A percentile compares a stretch with the other conserved stretches of the same genome.
phyloP scores from a whole-genome alignment of 2,113 vertebrate species.

The Hydrochoerus hydrochaeris region DNA sequence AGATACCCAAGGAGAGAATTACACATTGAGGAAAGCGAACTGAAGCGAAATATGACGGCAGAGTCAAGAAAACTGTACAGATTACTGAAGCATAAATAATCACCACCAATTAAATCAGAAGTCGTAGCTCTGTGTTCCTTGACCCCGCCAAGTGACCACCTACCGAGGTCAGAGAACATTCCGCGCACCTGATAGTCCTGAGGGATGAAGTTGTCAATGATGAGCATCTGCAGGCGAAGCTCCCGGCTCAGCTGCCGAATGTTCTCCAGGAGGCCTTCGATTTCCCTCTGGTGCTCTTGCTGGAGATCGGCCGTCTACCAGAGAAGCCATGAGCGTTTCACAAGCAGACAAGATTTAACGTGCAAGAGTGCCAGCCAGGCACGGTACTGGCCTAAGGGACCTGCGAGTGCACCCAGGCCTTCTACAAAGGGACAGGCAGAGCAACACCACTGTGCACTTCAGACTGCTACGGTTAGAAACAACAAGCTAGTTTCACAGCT shows the following conservation, averaged over 20 bases:
- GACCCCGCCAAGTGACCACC: background rate
- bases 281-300: conserved; percentile 98
- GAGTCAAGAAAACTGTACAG: conserved; percentile 48
- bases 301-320: conserved; percentile 97
- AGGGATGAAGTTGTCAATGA: conserved; percentile 99
- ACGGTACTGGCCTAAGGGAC: background rate
- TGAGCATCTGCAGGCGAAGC: conserved; percentile 97
- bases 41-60: background rate
- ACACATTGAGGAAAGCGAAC: background rate
- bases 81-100: background rate
- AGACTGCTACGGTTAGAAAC: background rate
- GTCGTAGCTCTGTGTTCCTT: background rate
- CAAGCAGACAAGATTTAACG: conserved; percentile 22
- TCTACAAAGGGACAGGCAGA: background rate
- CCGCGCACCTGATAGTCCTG: conserved; percentile 96
- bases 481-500: background rate
- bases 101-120: conserved; percentile 26
- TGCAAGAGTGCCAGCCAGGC: background rate
- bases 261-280: conserved; percentile 96
- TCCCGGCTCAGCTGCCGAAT: conserved; percentile 98
- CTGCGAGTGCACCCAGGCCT: background rate
- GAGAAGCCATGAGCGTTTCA: background rate
- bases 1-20: conserved; percentile 5
- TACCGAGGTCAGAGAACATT: background rate
- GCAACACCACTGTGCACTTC: background rate